A percentile compares a stretch with the other conserved stretches of the same genome.
phyloP scores from a whole-genome alignment of 2,113 vertebrate species.

The Tautogolabrus adspersus region DNA sequence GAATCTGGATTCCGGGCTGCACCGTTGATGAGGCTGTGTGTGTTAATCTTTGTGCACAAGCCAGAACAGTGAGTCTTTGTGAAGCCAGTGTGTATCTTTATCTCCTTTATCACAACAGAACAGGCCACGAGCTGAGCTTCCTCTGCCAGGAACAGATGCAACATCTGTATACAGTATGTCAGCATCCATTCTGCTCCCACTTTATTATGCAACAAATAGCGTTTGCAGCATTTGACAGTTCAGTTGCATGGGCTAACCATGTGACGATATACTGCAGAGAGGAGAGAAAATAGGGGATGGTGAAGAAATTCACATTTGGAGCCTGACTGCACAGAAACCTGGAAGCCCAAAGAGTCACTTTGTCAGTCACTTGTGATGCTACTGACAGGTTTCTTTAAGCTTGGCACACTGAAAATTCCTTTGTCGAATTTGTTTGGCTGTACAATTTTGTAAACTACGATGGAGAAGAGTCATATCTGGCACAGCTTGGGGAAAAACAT shows the following conservation, averaged over 20 bases:
- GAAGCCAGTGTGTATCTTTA: conserved; percentile 49
- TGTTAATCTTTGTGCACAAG: conserved; percentile 36
- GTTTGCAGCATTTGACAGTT: conserved; percentile 21
- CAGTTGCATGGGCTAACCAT: neutral
- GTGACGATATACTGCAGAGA: conserved; percentile 7
- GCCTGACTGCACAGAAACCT: neutral
- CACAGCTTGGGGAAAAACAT: too few relatives aligned
- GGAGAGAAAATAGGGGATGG: neutral
- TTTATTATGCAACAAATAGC: conserved; percentile 8
- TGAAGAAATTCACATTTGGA: neutral
- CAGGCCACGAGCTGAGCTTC: conserved; percentile 46
- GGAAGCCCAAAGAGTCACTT: too few relatives aligned
- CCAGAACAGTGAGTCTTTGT: conserved; percentile 45
- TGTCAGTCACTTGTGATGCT: too few relatives aligned
- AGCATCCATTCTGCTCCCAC: neutral
- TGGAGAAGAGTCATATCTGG: too few relatives aligned
- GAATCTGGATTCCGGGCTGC: conserved; percentile 4
- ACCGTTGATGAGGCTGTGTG: neutral
- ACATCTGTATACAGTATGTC: conserved; percentile 27
- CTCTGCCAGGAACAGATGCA: conserved; percentile 29
- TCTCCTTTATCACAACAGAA: conserved; percentile 63
- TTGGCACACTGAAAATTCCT: too few relatives aligned
- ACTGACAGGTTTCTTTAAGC: too few relatives aligned
- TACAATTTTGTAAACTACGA: too few relatives aligned
- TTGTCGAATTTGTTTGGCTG: too few relatives aligned